Evolutionary conservation across 2,888 invertebrate genomes (phyloP), one percentile per base, ranked within the genome.

Genomic region (Cristatella mucedo): DNA sequence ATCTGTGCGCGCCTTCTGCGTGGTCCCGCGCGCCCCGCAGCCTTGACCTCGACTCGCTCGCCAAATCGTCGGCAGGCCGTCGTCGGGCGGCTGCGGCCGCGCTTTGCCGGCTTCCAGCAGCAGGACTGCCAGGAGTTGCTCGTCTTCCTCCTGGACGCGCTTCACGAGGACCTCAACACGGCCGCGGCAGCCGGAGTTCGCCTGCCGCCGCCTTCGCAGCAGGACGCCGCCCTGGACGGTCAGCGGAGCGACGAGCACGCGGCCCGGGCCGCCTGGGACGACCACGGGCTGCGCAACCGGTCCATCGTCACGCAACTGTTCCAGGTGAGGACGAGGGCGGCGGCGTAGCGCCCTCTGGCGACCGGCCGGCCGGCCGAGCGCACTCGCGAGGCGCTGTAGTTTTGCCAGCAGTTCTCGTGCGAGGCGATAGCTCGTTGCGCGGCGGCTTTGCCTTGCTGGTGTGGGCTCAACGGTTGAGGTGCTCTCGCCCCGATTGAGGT

Each of bases 61-160:
- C n/a, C n/a, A n/a, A n/a, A 86, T 61, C 81, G 84, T 0, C 85
- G 85, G 66, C 86, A 87, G 67, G 85, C 86, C 63, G 73, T 87
- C 42, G 80, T 81, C 39, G 81, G 83, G 54, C 72, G 86, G 22
- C 74, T 86, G 70, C 84, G 86, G 63, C 82, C 81, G 74, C 71
- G 86, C 50, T 83, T 85, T 56, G 79, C 81, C 43, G 86, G 86
- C 56, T 69, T 87, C 42, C 80, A 80, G 56, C 72, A 71, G 19
- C 22, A 26, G 51, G 71, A 84, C 60, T 80, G 83, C 0, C 83
- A 84, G 66, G 84, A 84, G 66, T 82, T 84, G 61, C 72, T 85
- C 41, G 78, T 78, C 38, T 79, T 82, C 53, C 71, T 85, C 22
- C 74, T 84, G 71, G 82, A 84, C 65, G 80, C 80, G 76, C 71